These are phyloP conservation scores for Ondatra zibethicus DNA, from an alignment of 2,113 vertebrate species.

Conservation along the genomic window DNA sequence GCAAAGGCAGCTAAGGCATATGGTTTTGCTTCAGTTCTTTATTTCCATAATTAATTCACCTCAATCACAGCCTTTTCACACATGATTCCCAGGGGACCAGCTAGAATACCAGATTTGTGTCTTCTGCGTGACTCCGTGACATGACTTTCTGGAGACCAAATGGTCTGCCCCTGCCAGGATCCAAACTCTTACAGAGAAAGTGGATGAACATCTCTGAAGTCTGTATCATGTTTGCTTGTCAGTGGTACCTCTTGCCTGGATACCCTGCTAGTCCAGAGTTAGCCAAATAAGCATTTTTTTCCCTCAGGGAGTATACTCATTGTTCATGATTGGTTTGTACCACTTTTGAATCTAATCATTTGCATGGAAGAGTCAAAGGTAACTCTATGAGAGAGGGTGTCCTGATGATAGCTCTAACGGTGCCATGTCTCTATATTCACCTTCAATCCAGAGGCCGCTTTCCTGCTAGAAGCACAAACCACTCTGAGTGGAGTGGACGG, in stretches of 20 bases:
- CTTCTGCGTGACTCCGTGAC: not conserved
- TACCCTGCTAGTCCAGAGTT: not conserved
- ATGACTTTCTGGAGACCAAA: not conserved
- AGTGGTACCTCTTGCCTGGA: not conserved
- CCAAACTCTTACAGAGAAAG: not conserved
- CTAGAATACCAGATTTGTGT: not conserved
- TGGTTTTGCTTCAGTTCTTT: not conserved
- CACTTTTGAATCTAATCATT: not conserved
- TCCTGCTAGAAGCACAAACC: not conserved
- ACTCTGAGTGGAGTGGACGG: not conserved
- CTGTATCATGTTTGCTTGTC: not conserved
- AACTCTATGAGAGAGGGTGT: not conserved
- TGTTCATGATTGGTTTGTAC: not conserved
- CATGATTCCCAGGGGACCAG: not conserved
- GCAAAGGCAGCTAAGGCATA: too few species aligned
- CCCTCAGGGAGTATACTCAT: not conserved
- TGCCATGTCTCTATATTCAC: not conserved
- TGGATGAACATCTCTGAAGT: not conserved
- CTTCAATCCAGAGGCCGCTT: not conserved
- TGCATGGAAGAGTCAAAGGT: not conserved
- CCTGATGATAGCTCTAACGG: not conserved
- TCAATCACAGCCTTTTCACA: not conserved
- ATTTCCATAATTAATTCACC: conserved; percentile 29
- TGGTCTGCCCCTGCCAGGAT: not conserved
- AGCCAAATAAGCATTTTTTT: not conserved